phyloP scores from a whole-genome alignment of 2,888 invertebrate species.

The Ectemnius lituratus region DNA sequence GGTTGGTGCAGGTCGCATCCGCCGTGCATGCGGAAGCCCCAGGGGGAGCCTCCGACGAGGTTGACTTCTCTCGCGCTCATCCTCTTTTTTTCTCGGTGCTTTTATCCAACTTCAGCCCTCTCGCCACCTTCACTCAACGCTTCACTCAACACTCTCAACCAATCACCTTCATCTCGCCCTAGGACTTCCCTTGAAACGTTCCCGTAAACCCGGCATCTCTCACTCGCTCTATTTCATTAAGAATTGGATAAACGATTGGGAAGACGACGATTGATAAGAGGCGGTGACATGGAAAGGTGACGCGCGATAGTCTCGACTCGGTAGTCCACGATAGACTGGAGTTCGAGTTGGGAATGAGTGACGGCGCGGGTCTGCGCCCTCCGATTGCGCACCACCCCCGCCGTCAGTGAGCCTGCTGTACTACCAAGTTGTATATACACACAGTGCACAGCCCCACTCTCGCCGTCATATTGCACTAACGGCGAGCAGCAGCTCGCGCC shows the following conservation, averaged over 20 bases:
- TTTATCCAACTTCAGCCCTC: conserved; percentile 30
- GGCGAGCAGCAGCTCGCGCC: no score
- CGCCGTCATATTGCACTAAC: no score
- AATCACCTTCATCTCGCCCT: not conserved
- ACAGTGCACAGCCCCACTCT: no score
- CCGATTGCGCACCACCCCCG: no score
- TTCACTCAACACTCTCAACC: conserved; percentile 21
- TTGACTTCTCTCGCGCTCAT: conserved; percentile 87
- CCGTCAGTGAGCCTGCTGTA: no score
- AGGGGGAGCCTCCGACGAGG: conserved; percentile 90
- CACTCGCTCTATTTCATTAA: no score
- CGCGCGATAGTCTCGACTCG: conserved; percentile 29
- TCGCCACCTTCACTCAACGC: conserved; percentile 5
- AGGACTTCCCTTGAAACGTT: no score
- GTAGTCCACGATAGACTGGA: conserved; percentile 11
- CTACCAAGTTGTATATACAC: no score
- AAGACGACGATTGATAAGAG: no score
- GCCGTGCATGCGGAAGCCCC: conserved; percentile 94
- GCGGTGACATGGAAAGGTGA: conserved; percentile 8
- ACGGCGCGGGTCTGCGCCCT: not conserved
- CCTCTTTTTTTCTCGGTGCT: conserved; percentile 60
- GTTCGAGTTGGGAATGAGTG: not conserved
- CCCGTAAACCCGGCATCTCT: no score
- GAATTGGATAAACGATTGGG: no score
- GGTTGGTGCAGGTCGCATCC: conserved; percentile 89